Percentiles rank a stretch among this genome's conserved stretches.
Evolutionary conservation across 2,113 vertebrate genomes (phyloP).

Genomic region (Protobothrops mucrosquamatus): DNA sequence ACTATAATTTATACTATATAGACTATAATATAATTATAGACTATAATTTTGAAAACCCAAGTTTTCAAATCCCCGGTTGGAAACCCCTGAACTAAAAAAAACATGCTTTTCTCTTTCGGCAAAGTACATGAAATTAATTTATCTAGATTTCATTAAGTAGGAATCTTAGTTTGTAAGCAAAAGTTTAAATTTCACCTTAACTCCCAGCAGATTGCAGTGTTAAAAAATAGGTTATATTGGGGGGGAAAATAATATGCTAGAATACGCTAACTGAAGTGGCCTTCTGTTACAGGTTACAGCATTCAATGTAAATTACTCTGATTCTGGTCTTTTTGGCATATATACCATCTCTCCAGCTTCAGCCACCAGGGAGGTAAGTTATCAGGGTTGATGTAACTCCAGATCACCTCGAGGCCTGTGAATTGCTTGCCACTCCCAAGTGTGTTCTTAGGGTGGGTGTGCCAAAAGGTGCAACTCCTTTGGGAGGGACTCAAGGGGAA

Average conservation of each 20-base stretch:
- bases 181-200: background rate
- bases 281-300: constrained; percentile 80
- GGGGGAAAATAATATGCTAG: background rate
- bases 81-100: background rate
- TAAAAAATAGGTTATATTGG: background rate
- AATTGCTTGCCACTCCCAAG: background rate
- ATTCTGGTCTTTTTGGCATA: constrained; percentile 93
- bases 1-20: too few species aligned
- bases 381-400: background rate
- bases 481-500: background rate
- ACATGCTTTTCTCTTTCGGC: background rate
- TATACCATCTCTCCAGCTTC: constrained; percentile 83
- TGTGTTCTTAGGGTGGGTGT: background rate
- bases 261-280: background rate
- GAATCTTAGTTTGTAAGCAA: background rate
- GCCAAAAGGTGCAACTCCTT: background rate
- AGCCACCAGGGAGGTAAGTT: constrained; percentile 80
- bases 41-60: too few species aligned
- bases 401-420: background rate
- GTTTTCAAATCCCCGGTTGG: too few species aligned
- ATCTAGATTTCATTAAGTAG: too few species aligned
- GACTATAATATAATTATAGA: too few species aligned
- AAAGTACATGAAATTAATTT: background rate
- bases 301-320: constrained; percentile 87
- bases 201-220: background rate